A percentile compares a stretch with the other conserved stretches of the same genome.
phyloP scores from a whole-genome alignment of 2,888 invertebrate species.

The Nephrocerus scutellatus region DNA sequence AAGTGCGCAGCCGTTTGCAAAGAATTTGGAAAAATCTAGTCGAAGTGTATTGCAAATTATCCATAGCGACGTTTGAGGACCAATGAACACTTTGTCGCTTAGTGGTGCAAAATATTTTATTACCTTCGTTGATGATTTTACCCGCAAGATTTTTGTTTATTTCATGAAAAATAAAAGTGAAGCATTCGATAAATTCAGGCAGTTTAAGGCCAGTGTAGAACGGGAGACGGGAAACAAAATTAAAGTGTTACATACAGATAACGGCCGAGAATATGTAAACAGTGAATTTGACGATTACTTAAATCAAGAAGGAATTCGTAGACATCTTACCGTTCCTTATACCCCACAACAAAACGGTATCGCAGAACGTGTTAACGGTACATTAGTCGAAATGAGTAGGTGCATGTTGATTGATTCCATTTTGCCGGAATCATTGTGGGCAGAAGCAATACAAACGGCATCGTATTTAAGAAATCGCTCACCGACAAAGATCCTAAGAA shows the following conservation, averaged over 20 bases:
- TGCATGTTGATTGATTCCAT: conserved; percentile 26
- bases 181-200: conserved; percentile 9
- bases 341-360: conserved; percentile 20
- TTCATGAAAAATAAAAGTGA: conserved; percentile 12
- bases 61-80: conserved; percentile 11
- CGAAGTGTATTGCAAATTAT: conserved; percentile 1
- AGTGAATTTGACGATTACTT: conserved; percentile 13
- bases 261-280: conserved; percentile 14
- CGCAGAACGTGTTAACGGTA: conserved; percentile 18
- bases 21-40: background rate
- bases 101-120: conserved; percentile 11
- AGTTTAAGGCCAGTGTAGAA: conserved; percentile 12
- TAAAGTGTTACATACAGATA: conserved; percentile 16
- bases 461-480: conserved; percentile 14
- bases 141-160: conserved; percentile 4
- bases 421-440: conserved; percentile 26
- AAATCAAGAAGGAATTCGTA: conserved; percentile 11
- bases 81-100: conserved; percentile 2
- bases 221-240: conserved; percentile 17
- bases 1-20: conserved; percentile 4
- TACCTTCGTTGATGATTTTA: conserved; percentile 11
- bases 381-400: conserved; percentile 26
- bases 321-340: conserved; percentile 16
- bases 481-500: too few species aligned
- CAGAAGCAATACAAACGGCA: conserved; percentile 16